Evolutionary conservation across 2,888 invertebrate genomes (phyloP), one percentile per base, ranked within the genome.

Genomic region (Leucophora obtusa): DNA sequence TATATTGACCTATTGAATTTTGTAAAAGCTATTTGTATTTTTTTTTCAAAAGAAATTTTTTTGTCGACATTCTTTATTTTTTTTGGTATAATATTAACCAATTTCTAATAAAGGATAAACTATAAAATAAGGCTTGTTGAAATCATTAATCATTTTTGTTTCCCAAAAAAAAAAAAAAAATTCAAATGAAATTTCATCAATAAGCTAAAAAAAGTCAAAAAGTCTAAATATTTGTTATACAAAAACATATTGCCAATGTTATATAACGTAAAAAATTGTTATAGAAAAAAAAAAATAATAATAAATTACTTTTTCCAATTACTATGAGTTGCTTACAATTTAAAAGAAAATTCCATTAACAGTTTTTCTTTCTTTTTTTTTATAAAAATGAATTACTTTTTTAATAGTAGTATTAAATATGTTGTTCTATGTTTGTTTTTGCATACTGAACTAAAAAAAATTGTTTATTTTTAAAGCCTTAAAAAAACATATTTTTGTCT

Each of bases 271-370:
- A 35, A 35, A n/a, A 35, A 59, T 2, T 28, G 18, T 54, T 54
- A 15, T 56, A 17, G 15, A 35, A 33, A 33, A 33, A 62, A 69
- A 63, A 33, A 47, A 33, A 43, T 54, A 69, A 63, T 65, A 51
- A 59, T 65, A 76, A 76, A 77, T 77, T 77, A 59, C 65, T 76
- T 68, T 80, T 79, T 68, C 10, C 75, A 71, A 75, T 71, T 76
- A 68, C 56, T 28, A 53, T 71, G 54, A 47, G 35, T 47, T 47
- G n/a, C 43, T 47, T 2, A 6, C 18, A 68, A 60, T 68, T 68
- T 60, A 47, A 74, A 59, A 68, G 54, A 54, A 68, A 68, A 62
- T 68, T 60, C 68, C 60, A 68, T 75, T 66, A 60, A 60, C 54
- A 47, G 28, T 51, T 51, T 56, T 65, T 35, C 11, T 43, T 43